Percentiles rank a stretch among this genome's conserved stretches.
phyloP scores from a whole-genome alignment of 1,140 invertebrate species.

The Hypsibius dujardini region DNA sequence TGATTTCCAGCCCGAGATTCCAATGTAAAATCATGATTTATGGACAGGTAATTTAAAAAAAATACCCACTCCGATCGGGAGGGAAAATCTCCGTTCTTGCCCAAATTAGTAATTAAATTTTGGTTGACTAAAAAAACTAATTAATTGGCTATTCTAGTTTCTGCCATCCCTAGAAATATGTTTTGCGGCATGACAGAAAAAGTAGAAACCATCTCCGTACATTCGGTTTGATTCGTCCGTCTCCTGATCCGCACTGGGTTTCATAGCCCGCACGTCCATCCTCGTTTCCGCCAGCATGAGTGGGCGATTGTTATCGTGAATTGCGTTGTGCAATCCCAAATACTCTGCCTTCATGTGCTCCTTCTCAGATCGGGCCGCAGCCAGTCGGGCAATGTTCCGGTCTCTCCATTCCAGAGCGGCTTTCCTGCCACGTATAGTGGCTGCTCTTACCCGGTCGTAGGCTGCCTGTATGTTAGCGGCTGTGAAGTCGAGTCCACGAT shows the following conservation, averaged over 20 bases:
- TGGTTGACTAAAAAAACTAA: no score
- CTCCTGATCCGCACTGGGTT: background rate
- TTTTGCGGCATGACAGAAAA: background rate
- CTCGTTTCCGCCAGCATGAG: conserved; percentile 12
- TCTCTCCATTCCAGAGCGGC: background rate
- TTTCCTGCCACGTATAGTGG: background rate
- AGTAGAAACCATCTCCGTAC: background rate
- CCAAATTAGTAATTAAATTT: no score
- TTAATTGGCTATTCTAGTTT: no score
- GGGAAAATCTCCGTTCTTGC: no score
- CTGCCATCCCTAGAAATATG: no score
- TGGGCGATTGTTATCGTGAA: conserved; percentile 13
- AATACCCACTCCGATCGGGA: no score
- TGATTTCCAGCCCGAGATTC: no score
- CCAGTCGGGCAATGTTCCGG: background rate
- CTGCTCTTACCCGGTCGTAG: background rate
- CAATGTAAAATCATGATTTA: no score
- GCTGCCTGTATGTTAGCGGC: background rate
- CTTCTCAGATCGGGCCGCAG: background rate
- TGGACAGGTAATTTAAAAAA: no score
- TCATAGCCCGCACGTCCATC: background rate
- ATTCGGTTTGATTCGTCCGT: background rate
- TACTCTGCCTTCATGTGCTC: background rate
- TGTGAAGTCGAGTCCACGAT: background rate
- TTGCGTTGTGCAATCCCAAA: background rate